Base-by-base conservation (phyloP, 92 coral and sea anemone genomes). In the Pocillopora grandis region DNA sequence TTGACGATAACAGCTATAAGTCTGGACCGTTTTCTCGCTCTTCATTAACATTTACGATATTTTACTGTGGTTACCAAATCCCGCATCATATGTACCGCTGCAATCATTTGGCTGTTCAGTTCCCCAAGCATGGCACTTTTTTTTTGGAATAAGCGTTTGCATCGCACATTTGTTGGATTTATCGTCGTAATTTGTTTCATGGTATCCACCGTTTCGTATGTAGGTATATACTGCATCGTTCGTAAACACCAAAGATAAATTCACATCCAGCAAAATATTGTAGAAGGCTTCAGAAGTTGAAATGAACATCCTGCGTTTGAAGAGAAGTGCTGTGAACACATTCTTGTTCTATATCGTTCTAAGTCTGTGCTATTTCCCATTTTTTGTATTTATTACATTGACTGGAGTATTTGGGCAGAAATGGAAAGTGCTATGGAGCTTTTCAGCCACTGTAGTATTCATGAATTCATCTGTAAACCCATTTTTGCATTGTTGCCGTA, bases 251-350 rank as follows among this genome's bases (percentile, higher is more conserved):
- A 23, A 18, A 1, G 17, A 27, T 8, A 67, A 18, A 67, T 67
- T 6, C 16, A 2, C 0, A 9, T 42, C 14, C 72, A 67, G 21
- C 72, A 67, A 67, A 36, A 12, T 16, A 42, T 42, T 5, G 48
- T 67, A 42, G 17, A 67, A 68, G 33, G 48, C 14, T 31, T 12
- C 17, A 67, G 14, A 12, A 18, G 37, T 1, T 6, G 17, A 67
- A 27, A 27, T 18, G 37, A 71, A 68, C 18, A 55, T 75, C 19
- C 1, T 49, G 65, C 78, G 65, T 13, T 75, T 27, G 21, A 23
- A 14, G 59, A 8, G 65, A 58, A 75, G 65, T 56, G 64, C 78
- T 23, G 36, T 75, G n/a, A 75, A 75, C 78, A 75, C 78, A 19
- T 75, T 57, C 5, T 10, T 75, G 2, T 75, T 55, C 16, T 75